Evolutionary conservation across 2,113 vertebrate species (phyloP), one percentile per base, ranked within the genome.

Genomic region (Centropristis striata): DNA sequence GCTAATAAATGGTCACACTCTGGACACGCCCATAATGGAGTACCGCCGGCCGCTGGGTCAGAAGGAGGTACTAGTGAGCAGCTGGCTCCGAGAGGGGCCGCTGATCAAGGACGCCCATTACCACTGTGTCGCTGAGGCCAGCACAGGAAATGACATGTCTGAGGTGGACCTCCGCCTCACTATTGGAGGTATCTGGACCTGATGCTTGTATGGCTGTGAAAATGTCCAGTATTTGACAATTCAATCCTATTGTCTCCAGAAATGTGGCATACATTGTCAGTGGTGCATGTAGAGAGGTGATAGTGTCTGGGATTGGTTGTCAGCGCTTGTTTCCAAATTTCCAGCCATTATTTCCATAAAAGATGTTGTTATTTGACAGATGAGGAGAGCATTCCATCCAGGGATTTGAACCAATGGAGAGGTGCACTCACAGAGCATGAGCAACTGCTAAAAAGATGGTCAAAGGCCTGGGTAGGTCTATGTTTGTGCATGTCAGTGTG

Each of bases 361-460:
- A 25, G 77, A 28, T 93, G 21, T 63, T 83, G 58, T 83, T 90
- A 36, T 88, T 94, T 87, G 86, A 69, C 93, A 98, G 98, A 93
- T 75, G 92, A 81, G 4, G 86, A 86, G 58, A 91, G 79, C 61
- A 77, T 77, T 70, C 95, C 96, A 92, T 92, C 90, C 84, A 90
- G 91, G 83, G 96, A 97, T 82, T 92, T 97, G 20, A 86, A 90
- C 13, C 91, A 91, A 41, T 99, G 98, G 98, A 97, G 90, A 86
- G 90, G 85, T 23, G 93, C 96, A 3, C 90, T 96, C 14, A 92
- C 78, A 15, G 96, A 98, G 28, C 97, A 99, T 0, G 92, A 95
- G 61, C 95, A 87, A 53, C 92, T 96, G 88, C 95, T 99, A 90
- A 94, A 95, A 71, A 95, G 83, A 90, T 99, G 98, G 98, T 95